Base-by-base conservation (phyloP, 2,113 vertebrate genomes). In the Camelus bactrianus region DNA sequence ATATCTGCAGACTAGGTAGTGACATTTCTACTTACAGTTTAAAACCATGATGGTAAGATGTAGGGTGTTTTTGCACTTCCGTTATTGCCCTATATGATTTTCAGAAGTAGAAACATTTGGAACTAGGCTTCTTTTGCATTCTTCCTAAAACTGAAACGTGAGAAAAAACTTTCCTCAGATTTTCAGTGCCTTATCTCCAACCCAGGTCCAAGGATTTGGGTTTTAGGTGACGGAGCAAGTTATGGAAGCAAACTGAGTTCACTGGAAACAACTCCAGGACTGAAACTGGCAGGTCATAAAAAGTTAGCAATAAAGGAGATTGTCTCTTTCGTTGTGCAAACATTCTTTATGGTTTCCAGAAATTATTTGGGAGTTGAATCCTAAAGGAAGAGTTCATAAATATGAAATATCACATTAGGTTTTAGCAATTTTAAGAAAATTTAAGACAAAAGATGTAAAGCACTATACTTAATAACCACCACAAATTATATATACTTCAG, bases 351-450 rank as follows among this genome's bases (percentile, higher is more conserved):
- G 38, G n/a, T 54, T 94, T 82, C 62, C 46, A 89, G 52, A 93
- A 97, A 88, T n/a, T 80, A 72, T 67, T 87, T 64, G 79, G 54
- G n/a, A 88, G 46, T 20, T 89, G n/a, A 97, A 89, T 81, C 17
- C 26, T 69, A 72, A 96, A 69, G 38, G 30, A 80, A 95, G 67
- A 94, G 60, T 30, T 15, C 0, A 6, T 50, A 70, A 64, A 17
- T 77, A 54, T 6, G 54, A 19, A 77, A 54, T 32, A 46, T 0
- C 9, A 87, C 11, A 52, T 42, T 80, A n/a, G 24, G 84, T 85
- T 73, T 76, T 58, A 65, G 58, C 46, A 30, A 60, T 54, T 82
- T 80, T 81, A 42, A 72, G 64, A 5, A 50, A 60, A 32, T 76
- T 77, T 84, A 38, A 95, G 60, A 65, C 10, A 52, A 87, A 88